Evolutionary conservation across 2,888 invertebrate species (phyloP).

Genomic region (Diploptera punctata): DNA sequence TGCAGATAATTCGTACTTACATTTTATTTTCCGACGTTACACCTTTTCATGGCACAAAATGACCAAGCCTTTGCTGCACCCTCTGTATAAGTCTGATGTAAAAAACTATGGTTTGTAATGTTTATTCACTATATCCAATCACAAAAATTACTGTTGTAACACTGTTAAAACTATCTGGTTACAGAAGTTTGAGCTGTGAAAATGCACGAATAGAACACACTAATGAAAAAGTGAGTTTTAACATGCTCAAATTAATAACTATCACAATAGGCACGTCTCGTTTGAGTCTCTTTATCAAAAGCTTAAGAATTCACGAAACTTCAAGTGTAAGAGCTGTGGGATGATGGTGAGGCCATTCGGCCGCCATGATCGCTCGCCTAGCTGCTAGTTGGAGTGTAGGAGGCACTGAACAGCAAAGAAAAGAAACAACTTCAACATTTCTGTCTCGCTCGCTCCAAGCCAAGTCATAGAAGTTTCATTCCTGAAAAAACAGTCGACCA

Average conservation of each 20-base stretch:
- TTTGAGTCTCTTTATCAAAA: not conserved
- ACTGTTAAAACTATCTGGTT: not conserved
- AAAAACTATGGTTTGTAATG: not conserved
- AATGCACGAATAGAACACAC: not conserved
- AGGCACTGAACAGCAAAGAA: slow-evolving; percentile 1
- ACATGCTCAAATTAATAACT: not conserved
- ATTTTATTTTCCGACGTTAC: not conserved
- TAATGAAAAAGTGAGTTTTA: too few species aligned
- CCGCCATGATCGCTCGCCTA: slow-evolving; percentile 30
- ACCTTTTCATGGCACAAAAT: too few species aligned
- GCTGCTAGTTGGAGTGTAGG: slow-evolving; percentile 16
- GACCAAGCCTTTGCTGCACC: too few species aligned
- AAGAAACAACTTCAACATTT: not conserved
- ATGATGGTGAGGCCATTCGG: not conserved
- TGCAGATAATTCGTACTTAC: not conserved
- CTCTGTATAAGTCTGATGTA: not conserved
- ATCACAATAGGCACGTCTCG: not conserved
- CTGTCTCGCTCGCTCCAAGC: not conserved
- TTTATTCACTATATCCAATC: not conserved
- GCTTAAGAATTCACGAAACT: not conserved
- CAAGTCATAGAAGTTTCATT: slow-evolving; percentile 12
- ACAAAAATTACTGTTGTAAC: not conserved
- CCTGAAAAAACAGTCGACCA: not conserved
- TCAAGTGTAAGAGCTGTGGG: not conserved
- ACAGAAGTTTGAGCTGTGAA: not conserved